phyloP scores from a whole-genome alignment of 2,113 vertebrate species.

The Phrynocephalus versicolor region DNA sequence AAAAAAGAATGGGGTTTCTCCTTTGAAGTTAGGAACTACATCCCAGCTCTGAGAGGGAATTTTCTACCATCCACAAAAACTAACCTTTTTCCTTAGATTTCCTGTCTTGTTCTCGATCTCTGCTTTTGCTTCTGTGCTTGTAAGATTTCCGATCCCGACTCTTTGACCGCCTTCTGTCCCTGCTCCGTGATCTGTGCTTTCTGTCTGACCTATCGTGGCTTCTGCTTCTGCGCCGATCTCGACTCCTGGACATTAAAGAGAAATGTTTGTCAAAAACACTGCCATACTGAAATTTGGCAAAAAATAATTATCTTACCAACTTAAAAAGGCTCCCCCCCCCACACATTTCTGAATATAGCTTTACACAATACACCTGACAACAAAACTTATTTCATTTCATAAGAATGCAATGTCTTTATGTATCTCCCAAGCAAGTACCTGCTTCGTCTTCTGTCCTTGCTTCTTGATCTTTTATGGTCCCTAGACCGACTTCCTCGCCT shows the following conservation, averaged over 20 bases:
- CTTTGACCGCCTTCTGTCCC: constrained; percentile 89
- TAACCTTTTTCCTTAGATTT: constrained; percentile 97
- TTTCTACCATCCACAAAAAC: constrained; percentile 53
- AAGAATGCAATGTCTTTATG: neutral
- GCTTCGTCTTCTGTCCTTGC: constrained; percentile 93
- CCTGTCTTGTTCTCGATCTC: constrained; percentile 86
- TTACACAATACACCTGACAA: neutral
- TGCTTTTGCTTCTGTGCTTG: constrained; percentile 90
- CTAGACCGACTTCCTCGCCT: constrained; percentile 90
- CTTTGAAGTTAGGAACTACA: neutral
- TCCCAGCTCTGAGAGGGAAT: constrained; percentile 28
- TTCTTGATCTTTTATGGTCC: constrained; percentile 93
- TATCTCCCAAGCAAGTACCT: constrained; percentile 73
- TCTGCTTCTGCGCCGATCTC: constrained; percentile 88
- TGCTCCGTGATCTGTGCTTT: constrained; percentile 92
- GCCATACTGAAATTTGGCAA: neutral
- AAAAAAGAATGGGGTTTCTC: neutral
- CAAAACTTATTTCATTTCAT: neutral
- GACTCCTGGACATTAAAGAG: constrained; percentile 76
- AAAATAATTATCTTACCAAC: neutral
- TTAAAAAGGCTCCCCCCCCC: neutral
- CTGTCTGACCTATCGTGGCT: constrained; percentile 86
- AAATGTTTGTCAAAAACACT: neutral
- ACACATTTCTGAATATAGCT: neutral
- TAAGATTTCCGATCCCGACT: constrained; percentile 93